Evolutionary conservation across 2,113 vertebrate species (phyloP), one percentile per base, ranked within the genome.

Genomic region (Psammodynastes pulverulentus): DNA sequence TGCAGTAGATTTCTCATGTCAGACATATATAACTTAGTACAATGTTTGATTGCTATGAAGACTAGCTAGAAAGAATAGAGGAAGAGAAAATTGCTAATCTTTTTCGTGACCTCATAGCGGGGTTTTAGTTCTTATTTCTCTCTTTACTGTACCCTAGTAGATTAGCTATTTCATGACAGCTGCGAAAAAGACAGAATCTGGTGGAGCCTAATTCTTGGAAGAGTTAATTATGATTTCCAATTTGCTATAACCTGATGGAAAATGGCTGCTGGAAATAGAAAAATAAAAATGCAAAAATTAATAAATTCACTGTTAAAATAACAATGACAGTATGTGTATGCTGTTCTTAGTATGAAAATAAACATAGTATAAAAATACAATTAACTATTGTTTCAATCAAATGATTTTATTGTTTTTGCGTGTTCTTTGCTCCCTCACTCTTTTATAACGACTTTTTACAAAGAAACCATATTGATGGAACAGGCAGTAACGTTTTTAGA

Each of bases 381-480:
- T 85, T 85, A 85, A 43, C 23, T 86, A 26, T 85, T 19, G 13
- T 79, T 88, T 92, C 48, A 39, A 53, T n/a, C 48, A 8, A 84
- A 92, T 58, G 29, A 52, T 19, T 24, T 58, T 89, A 53, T 89
- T 46, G 24, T 58, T 34, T 48, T 52, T 15, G 26, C 52, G 19
- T 92, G 19, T 88, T 93, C 67, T 96, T 95, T 96, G 93, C 87
- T 95, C 94, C 21, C 49, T 23, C 53, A 23, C 19, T 17, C 13
- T 34, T 24, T 23, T 51, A 34, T 94, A 94, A 92, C 46, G 15
- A 94, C 94, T 97, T 90, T 95, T 90, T 96, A 95, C 94, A 96
- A 96, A 97, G 95, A 95, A 96, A 97, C 94, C 94, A 93, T 95
- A 96, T 95, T 96, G 94, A 96, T 94, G 94, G 93, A 96, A 94